Evolutionary conservation across 2,797 vertebrate species (phyloP), one percentile per base, ranked within the genome.

Genomic region (Xenopus petersii): DNA sequence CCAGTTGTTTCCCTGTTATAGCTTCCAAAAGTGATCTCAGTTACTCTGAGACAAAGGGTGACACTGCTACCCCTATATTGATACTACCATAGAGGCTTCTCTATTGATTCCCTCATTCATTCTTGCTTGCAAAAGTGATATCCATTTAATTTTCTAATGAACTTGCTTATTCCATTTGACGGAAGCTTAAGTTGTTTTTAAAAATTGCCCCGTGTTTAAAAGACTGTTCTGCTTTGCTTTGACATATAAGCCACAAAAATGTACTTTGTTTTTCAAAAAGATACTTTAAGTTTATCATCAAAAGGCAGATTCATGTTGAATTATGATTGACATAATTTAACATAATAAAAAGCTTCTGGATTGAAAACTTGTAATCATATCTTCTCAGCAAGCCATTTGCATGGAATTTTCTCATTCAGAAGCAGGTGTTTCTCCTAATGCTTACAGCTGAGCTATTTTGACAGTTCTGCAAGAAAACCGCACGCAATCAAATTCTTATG

Each of bases 261-360:
- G n/a, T 12, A 46, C 49, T 76, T 78, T 51, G 11, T 2, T 12
- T 68, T 73, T 78, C 24, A 70, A 79, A 64, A 26, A 65, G 56
- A 65, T 65, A 79, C 66, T 69, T 77, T 42, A 42, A 42, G 68
- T 65, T 13, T 55, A 61, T 68, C 42, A 73, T 56, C 71, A 26
- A 64, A 73, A 69, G 67, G 46, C 64, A 10, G 72, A 79, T 64
- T 79, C 74, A 70, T 48, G 49, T 54, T 69, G 60, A 73, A 79
- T 74, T 79, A 79, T 79, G 76, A 79, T 70, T 79, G 76, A 74
- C 71, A 74, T 79, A 74, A 74, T 73, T 79, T 79, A 79, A 74
- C 76, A 79, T 79, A 79, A 74, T 79, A 70, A 79, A 74, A 67
- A 79, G 76, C 76, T 59, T 70, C 58, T 64, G 36, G 63, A 66